A percentile compares a stretch with the other conserved stretches of the same genome.
Conservation (phyloP, 2,797 vertebrate genomes). For the Diplodus puntazzo region DNA sequence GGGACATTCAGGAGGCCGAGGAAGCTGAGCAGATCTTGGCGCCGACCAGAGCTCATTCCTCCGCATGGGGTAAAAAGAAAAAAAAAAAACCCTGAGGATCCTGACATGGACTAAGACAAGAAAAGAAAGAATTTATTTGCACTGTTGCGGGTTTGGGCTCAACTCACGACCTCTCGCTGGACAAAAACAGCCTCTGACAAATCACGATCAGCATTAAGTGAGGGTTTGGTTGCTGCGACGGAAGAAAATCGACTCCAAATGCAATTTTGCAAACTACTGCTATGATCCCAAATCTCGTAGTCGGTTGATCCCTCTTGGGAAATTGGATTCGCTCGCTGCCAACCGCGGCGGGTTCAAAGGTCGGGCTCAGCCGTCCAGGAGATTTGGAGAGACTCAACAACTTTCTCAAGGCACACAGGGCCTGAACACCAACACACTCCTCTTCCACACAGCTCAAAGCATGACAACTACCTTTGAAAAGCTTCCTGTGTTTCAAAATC, state of each 20-base stretch:
- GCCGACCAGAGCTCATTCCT: conserved; percentile 16
- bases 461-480: background rate
- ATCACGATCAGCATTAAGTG: background rate
- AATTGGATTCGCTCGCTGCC: conserved; percentile 16
- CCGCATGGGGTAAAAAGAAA: conserved; percentile 23
- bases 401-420: conserved; percentile 9
- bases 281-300: conserved; percentile 24
- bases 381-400: conserved; percentile 24
- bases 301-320: conserved; percentile 24
- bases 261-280: conserved; percentile 15
- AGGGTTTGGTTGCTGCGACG: background rate
- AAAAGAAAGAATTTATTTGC: conserved; percentile 4
- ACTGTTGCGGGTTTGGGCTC: conserved; percentile 11
- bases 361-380: conserved; percentile 6
- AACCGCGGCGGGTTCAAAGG: conserved; percentile 42
- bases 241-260: conserved; percentile 15
- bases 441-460: background rate
- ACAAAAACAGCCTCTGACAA: conserved; percentile 4
- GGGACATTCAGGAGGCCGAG: conserved; percentile 62
- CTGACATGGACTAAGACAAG: background rate
- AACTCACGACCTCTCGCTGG: conserved; percentile 2
- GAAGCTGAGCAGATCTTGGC: conserved; percentile 52
- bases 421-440: background rate
- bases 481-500: conserved; percentile 12
- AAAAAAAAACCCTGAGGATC: background rate